Percentiles rank a stretch among this genome's conserved stretches.
Conservation (phyloP, 2,888 invertebrate species). For the Tyria jacobaeae region DNA sequence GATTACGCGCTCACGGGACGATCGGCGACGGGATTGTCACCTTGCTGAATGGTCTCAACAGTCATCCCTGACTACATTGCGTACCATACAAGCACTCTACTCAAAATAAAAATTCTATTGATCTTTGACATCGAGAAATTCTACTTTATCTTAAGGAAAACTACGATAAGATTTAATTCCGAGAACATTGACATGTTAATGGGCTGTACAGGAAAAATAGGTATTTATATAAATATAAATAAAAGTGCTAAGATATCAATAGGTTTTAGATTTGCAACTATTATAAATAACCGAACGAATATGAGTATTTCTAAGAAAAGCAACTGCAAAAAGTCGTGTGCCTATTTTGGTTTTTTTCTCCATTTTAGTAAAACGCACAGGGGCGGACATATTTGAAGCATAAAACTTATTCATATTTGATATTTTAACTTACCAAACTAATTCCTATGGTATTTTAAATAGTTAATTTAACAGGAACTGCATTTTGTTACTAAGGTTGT, state of each 20-base stretch:
- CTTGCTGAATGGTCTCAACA: slow-evolving; percentile 66
- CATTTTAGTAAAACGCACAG: too few species aligned
- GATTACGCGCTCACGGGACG: slow-evolving; percentile 70
- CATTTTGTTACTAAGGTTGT: slow-evolving; percentile 13
- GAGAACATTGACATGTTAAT: neutral
- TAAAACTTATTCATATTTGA: too few species aligned
- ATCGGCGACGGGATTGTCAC: slow-evolving; percentile 63
- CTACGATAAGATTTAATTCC: neutral
- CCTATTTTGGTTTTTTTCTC: too few species aligned
- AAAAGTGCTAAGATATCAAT: too few species aligned
- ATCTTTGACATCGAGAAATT: slow-evolving; percentile 1
- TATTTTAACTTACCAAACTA: too few species aligned
- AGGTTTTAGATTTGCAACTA: too few species aligned
- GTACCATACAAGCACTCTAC: slow-evolving; percentile 40
- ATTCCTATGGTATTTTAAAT: neutral
- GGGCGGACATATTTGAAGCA: too few species aligned
- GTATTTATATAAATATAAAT: neutral
- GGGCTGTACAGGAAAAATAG: neutral
- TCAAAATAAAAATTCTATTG: slow-evolving; percentile 38
- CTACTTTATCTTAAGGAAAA: neutral
- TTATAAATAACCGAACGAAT: too few species aligned
- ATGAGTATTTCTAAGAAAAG: too few species aligned
- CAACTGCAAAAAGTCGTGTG: too few species aligned
- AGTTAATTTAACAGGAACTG: slow-evolving; percentile 6
- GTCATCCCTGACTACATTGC: slow-evolving; percentile 59